These are phyloP conservation scores for Drosophila nikananu DNA, from an alignment of 1,140 invertebrate species.

Conservation along the genomic window DNA sequence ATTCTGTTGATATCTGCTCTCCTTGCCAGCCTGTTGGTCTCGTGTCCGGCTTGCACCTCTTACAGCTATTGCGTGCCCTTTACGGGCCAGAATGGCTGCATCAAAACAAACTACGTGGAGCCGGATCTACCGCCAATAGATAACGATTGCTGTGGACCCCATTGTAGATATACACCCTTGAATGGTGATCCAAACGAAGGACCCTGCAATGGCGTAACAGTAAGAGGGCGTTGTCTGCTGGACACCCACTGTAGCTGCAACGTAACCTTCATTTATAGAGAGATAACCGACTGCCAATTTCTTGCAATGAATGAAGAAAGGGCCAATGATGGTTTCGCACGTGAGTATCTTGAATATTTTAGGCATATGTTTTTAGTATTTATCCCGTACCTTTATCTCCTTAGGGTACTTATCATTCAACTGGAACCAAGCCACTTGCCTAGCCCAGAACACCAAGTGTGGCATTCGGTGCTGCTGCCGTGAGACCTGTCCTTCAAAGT, in stretches of 20 bases:
- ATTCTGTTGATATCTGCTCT: background rate
- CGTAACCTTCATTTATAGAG: background rate
- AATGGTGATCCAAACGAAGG: background rate
- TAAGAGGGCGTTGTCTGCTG: constrained; percentile 2
- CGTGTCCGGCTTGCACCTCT: background rate
- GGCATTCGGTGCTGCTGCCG: constrained; percentile 47
- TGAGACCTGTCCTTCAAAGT: constrained; percentile 26
- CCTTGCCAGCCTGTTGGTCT: background rate
- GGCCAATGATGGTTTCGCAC: background rate
- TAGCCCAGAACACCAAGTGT: constrained; percentile 13
- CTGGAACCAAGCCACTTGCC: background rate
- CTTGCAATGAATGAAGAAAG: background rate
- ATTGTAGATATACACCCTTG: background rate
- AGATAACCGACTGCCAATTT: background rate
- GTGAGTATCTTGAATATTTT: background rate
- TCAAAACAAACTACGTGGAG: background rate
- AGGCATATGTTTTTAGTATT: too few species aligned
- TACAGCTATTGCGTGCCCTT: constrained; percentile 4
- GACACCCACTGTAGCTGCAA: constrained; percentile 19
- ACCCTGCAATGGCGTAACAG: background rate
- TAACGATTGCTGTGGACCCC: constrained; percentile 35
- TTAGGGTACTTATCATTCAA: constrained; percentile 9
- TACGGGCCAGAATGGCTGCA: constrained; percentile 9
- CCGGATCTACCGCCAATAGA: constrained; percentile 24
- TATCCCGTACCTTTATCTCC: background rate